Conservation (phyloP, 2,797 vertebrate species). For the Graptemys geographica region DNA sequence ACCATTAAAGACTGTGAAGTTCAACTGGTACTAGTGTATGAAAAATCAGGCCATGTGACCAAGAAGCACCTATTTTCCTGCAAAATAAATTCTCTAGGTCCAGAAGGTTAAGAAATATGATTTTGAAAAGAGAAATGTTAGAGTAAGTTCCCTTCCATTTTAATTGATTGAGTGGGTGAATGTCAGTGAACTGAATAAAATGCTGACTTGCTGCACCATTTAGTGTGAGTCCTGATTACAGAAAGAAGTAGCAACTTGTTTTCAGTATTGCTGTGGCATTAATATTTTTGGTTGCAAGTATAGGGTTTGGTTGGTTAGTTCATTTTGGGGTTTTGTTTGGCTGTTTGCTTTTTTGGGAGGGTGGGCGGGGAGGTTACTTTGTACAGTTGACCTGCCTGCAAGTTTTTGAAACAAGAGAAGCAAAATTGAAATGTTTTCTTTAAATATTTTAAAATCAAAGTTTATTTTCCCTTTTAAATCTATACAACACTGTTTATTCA, state of each 20-base stretch:
- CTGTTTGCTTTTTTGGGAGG: background rate
- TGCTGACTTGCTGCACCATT: background rate
- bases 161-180: background rate
- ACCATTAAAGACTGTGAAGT: background rate
- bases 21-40: background rate
- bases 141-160: slow-evolving; percentile 2
- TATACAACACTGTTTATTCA: background rate
- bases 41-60: background rate
- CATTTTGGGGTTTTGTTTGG: rapidly evolving
- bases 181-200: slow-evolving; percentile 26
- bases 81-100: background rate
- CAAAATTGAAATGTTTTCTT: background rate
- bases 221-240: background rate
- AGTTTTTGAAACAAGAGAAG: background rate
- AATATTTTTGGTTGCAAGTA: background rate
- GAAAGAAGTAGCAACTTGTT: background rate
- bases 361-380: too few species aligned
- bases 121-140: background rate
- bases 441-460: background rate
- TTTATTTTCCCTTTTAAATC: background rate
- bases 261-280: rapidly evolving
- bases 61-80: background rate
- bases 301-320: rapidly evolving
- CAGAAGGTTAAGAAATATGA: background rate
- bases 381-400: background rate